Conservation (phyloP, 2,888 invertebrate species). For the Crocallis elinguaria region DNA sequence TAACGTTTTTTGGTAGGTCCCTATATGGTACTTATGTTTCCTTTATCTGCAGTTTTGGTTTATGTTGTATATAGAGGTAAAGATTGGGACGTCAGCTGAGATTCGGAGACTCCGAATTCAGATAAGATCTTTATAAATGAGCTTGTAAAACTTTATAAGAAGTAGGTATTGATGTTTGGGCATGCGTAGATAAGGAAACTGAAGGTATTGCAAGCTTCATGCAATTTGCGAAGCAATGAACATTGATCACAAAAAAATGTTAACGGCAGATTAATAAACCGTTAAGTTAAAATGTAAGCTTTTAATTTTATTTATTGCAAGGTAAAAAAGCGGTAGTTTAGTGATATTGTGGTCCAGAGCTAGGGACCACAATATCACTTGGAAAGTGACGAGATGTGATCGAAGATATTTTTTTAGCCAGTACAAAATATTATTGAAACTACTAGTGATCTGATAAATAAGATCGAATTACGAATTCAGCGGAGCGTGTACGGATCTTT, state of each 20-base stretch:
- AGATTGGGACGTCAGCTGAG: slow-evolving; percentile 41
- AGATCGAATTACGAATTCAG: no score
- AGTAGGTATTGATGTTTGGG: neutral
- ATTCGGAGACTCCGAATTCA: slow-evolving; percentile 11
- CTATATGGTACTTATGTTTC: slow-evolving; percentile 35
- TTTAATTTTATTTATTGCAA: neutral
- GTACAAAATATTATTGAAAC: no score
- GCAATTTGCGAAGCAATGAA: slow-evolving; percentile 4
- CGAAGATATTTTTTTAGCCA: no score
- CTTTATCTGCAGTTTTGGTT: slow-evolving; percentile 56
- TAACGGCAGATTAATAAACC: slow-evolving; percentile 11
- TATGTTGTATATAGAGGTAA: no score
- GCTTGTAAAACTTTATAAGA: slow-evolving; percentile 17
- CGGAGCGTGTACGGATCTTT: no score
- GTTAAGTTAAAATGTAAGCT: neutral
- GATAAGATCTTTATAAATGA: slow-evolving; percentile 28
- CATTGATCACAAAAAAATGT: neutral
- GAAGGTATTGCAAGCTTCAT: slow-evolving; percentile 10
- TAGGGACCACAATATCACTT: no score
- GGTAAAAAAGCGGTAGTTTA: no score
- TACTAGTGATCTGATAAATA: no score
- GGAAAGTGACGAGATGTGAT: no score
- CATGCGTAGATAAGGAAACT: slow-evolving; percentile 17
- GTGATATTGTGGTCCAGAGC: no score
- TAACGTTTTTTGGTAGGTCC: slow-evolving; percentile 17